Evolutionary conservation across 2,888 invertebrate genomes (phyloP).

Genomic region (Adineta ricciae): DNA sequence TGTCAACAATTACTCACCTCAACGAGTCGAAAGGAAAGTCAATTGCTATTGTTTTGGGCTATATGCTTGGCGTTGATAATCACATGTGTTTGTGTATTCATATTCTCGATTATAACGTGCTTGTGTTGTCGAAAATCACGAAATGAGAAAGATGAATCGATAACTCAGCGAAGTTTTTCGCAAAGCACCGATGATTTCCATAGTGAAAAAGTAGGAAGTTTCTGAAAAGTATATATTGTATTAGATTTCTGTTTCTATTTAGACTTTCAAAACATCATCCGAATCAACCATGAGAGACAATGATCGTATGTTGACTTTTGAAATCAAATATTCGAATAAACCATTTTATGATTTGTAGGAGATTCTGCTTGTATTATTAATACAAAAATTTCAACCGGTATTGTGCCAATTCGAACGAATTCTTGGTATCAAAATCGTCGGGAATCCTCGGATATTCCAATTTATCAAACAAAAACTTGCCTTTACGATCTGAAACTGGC

Average conservation of each 20-base stretch:
- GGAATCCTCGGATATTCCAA: background rate
- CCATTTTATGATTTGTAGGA: background rate
- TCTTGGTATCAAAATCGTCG: background rate
- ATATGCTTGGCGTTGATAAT: background rate
- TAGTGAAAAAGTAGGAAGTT: background rate
- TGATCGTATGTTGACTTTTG: background rate
- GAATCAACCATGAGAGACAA: background rate
- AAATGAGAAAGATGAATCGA: background rate
- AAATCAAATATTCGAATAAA: background rate
- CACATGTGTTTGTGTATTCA: background rate
- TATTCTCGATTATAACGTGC: constrained; percentile 5
- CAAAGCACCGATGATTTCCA: background rate
- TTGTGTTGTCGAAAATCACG: background rate
- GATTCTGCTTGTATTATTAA: constrained; percentile 1
- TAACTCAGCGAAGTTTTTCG: background rate
- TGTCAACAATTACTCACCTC: background rate
- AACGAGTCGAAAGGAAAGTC: background rate
- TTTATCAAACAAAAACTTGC: background rate
- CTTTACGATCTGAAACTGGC: constrained; percentile 6
- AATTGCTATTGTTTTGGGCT: background rate
- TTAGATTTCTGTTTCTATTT: background rate
- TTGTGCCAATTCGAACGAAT: background rate
- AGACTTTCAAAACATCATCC: constrained; percentile 1
- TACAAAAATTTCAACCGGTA: background rate
- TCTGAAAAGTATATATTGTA: no score